phyloP scores from a whole-genome alignment of 2,888 invertebrate species.

The Agrotis ipsilon region DNA sequence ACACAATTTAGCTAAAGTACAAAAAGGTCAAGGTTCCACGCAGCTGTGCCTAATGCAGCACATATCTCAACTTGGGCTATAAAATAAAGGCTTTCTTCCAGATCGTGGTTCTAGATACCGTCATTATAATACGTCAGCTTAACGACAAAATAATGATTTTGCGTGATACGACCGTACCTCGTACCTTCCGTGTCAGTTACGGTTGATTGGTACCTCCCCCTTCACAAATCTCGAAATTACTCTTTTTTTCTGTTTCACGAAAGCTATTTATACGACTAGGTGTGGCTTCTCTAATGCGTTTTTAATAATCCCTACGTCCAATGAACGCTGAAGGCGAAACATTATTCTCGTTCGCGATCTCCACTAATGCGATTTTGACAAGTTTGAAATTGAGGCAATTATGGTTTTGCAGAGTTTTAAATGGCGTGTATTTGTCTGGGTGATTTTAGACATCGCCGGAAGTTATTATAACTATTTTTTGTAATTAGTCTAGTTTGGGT shows the following conservation, averaged over 20 bases:
- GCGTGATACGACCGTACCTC: slow-evolving; percentile 87
- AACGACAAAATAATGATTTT: slow-evolving; percentile 90
- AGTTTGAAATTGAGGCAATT: slow-evolving; percentile 89
- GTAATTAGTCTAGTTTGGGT: slow-evolving; percentile 20
- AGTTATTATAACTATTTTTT: slow-evolving; percentile 72
- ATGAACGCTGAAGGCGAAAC: slow-evolving; percentile 86
- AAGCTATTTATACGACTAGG: slow-evolving; percentile 83
- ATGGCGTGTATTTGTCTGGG: slow-evolving; percentile 83
- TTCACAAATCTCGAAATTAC: slow-evolving; percentile 87
- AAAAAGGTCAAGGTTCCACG: slow-evolving; percentile 42
- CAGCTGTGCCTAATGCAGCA: slow-evolving; percentile 49
- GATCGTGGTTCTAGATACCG: slow-evolving; percentile 78
- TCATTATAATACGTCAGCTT: slow-evolving; percentile 84
- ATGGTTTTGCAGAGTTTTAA: slow-evolving; percentile 87
- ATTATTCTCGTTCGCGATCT: slow-evolving; percentile 81
- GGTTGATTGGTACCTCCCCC: slow-evolving; percentile 85
- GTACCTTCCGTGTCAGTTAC: slow-evolving; percentile 90
- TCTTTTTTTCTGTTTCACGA: slow-evolving; percentile 85
- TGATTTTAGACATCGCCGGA: slow-evolving; percentile 74
- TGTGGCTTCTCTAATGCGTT: slow-evolving; percentile 88
- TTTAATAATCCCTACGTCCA: slow-evolving; percentile 89
- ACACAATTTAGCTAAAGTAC: slow-evolving; percentile 19
- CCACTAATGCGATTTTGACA: slow-evolving; percentile 90
- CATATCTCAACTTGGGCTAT: slow-evolving; percentile 57
- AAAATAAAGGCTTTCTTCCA: slow-evolving; percentile 73